Evolutionary conservation across 2,888 invertebrate genomes (phyloP).

Genomic region (Pomacea canaliculata): DNA sequence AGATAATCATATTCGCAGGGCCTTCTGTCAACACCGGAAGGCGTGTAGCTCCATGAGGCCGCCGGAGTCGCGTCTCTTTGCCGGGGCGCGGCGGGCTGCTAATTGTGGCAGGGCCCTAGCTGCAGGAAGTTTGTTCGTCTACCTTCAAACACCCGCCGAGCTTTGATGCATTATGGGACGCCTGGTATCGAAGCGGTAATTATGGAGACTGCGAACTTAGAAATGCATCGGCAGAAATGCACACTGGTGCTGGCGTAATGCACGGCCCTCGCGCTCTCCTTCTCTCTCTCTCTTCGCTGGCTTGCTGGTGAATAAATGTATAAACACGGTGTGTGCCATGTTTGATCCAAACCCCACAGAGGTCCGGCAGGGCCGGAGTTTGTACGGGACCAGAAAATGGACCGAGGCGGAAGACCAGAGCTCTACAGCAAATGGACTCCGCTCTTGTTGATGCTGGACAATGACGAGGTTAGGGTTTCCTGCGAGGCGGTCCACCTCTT

Average conservation of each 20-base stretch:
- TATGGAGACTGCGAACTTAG: not conserved
- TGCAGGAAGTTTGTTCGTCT: conserved; percentile 26
- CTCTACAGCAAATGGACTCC: too few relatives aligned
- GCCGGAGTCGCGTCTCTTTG: not conserved
- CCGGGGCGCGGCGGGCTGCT: conserved; percentile 3
- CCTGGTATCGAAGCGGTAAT: conserved; percentile 12
- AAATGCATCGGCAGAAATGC: conserved; percentile 9
- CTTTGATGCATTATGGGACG: conserved; percentile 22
- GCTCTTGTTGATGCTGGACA: too few relatives aligned
- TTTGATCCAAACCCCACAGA: too few relatives aligned
- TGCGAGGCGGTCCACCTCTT: too few relatives aligned
- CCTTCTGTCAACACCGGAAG: conserved; percentile 20
- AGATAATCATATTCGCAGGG: conserved; percentile 27
- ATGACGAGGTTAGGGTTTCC: too few relatives aligned
- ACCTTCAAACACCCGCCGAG: conserved; percentile 23
- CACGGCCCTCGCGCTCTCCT: too few relatives aligned
- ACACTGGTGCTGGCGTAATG: not conserved
- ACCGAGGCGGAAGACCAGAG: too few relatives aligned
- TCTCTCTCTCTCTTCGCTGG: too few relatives aligned
- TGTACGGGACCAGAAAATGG: too few relatives aligned
- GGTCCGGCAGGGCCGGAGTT: too few relatives aligned
- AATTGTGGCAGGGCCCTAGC: conserved; percentile 12
- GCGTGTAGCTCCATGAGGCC: conserved; percentile 13
- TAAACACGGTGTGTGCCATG: too few relatives aligned
- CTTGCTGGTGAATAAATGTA: too few relatives aligned